Conservation (phyloP, 1,140 invertebrate species). For the Aethina tumida region DNA sequence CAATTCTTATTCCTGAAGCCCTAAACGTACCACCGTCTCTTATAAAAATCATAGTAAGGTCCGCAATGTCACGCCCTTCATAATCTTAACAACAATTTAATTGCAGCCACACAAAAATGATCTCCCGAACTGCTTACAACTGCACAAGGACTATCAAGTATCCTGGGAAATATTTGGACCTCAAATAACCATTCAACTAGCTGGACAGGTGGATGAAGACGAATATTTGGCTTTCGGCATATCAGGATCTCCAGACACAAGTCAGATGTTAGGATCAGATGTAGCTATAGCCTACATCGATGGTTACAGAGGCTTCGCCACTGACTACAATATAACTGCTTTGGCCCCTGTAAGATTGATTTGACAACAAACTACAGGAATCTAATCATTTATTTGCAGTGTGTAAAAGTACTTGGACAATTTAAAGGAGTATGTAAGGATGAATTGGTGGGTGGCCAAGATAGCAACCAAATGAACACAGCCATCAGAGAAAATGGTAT, state of each 20-base stretch:
- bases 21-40: conserved; percentile 80
- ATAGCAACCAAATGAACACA: conserved; percentile 67
- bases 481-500: conserved; percentile 61
- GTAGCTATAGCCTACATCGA: conserved; percentile 69
- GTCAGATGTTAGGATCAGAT: conserved; percentile 80
- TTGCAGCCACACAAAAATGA: conserved; percentile 42
- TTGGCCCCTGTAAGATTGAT: conserved; percentile 58
- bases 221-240: conserved; percentile 85
- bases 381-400: conserved; percentile 41
- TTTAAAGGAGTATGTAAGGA: conserved; percentile 82
- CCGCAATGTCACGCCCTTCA: not conserved
- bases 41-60: conserved; percentile 44
- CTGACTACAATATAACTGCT: conserved; percentile 80
- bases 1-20: conserved; percentile 67
- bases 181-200: conserved; percentile 77
- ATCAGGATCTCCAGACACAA: conserved; percentile 58
- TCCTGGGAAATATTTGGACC: conserved; percentile 85
- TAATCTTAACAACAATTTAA: not conserved
- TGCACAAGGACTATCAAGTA: conserved; percentile 73
- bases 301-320: conserved; percentile 56
- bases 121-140: conserved; percentile 75
- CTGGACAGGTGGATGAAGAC: conserved; percentile 63
- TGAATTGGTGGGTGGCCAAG: conserved; percentile 60
- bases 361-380: conserved; percentile 3
- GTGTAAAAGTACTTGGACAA: conserved; percentile 72